Percentiles rank a stretch among this genome's conserved stretches.
Evolutionary conservation across 2,113 vertebrate genomes (phyloP).

Genomic region (Polypterus senegalus): DNA sequence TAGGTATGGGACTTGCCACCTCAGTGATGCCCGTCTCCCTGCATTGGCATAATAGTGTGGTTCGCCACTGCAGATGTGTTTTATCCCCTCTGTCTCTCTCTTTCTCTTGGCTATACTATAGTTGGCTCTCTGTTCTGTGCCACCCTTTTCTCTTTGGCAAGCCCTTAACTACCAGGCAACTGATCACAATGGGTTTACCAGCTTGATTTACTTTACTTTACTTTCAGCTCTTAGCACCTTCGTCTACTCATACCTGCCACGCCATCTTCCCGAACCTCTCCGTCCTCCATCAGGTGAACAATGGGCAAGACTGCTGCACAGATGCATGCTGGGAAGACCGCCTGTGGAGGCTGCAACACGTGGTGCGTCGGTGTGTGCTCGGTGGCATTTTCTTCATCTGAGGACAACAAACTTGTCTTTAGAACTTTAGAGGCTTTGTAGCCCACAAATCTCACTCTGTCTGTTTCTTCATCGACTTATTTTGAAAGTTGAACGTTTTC

Average conservation of each 20-base stretch:
- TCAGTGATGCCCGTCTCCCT: too few species aligned
- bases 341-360: slow-evolving; percentile 84
- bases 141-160: background rate
- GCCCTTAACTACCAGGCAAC: too few species aligned
- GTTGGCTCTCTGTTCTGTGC: too few species aligned
- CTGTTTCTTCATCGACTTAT: too few species aligned
- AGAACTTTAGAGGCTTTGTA: too few species aligned
- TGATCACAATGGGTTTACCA: slow-evolving; percentile 4
- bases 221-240: slow-evolving; percentile 6
- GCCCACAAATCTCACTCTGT: too few species aligned
- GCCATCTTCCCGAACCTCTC: slow-evolving; percentile 89
- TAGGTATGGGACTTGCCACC: too few species aligned
- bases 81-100: too few species aligned
- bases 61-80: too few species aligned
- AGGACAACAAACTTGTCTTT: background rate
- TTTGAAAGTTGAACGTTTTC: too few species aligned
- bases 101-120: too few species aligned
- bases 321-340: slow-evolving; percentile 96
- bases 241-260: slow-evolving; percentile 65
- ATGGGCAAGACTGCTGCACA: slow-evolving; percentile 93
- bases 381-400: slow-evolving; percentile 87
- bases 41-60: too few species aligned
- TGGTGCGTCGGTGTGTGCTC: slow-evolving; percentile 94
- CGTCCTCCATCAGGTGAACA: slow-evolving; percentile 95
- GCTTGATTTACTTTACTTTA: slow-evolving; percentile 5